phyloP scores from a whole-genome alignment of 2,797 vertebrate genomes.

The Peromyscus attwateri region DNA sequence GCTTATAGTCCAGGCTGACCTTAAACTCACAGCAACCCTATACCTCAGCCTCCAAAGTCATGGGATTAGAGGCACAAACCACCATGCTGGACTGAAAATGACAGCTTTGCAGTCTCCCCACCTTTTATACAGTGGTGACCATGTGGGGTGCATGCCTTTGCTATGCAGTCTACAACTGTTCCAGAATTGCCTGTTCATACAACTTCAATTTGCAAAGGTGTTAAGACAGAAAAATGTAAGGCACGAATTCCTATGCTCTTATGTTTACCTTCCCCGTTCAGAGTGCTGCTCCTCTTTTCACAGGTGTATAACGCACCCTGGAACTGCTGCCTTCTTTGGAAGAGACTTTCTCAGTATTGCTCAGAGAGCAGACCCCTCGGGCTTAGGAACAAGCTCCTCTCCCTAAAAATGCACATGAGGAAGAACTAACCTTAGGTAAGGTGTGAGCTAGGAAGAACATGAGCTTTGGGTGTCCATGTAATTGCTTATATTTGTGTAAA shows the following conservation, averaged over 20 bases:
- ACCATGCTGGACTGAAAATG: neutral
- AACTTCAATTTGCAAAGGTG: neutral
- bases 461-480: neutral
- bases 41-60: neutral
- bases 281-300: neutral
- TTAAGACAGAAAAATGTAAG: neutral
- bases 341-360: neutral
- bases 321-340: neutral
- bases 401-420: neutral
- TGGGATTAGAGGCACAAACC: neutral
- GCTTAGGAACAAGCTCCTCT: neutral
- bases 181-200: neutral
- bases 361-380: neutral
- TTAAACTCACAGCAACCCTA: neutral
- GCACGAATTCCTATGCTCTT: neutral
- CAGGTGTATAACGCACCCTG: neutral
- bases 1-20: neutral
- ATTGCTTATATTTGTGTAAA: neutral
- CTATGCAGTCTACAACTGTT: neutral
- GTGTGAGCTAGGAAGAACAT: neutral
- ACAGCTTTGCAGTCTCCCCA: neutral
- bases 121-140: neutral
- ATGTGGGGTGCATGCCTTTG: neutral
- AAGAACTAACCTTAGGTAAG: neutral
- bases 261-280: neutral